These are phyloP conservation scores for Porites rus DNA, from an alignment of 92 coral and sea anemone species.

Conservation along the genomic window DNA sequence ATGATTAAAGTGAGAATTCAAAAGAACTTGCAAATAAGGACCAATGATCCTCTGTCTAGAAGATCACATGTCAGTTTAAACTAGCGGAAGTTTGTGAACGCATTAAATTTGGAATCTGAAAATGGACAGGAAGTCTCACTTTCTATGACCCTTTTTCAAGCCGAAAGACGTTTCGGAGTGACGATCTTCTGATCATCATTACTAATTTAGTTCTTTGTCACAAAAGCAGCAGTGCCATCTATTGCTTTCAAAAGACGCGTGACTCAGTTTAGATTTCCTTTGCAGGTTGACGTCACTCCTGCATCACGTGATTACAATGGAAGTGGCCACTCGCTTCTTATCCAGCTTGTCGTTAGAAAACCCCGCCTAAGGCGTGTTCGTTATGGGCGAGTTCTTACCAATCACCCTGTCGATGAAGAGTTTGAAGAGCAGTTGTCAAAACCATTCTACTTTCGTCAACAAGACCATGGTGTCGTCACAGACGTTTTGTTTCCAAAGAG, in stretches of 20 bases:
- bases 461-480: constrained; percentile 75
- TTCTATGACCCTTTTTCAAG: no score
- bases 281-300: constrained; percentile 75
- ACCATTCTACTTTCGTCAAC: constrained; percentile 89
- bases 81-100: no score
- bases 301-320: constrained; percentile 63
- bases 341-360: constrained; percentile 76
- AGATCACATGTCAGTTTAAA: no score
- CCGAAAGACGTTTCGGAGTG: no score
- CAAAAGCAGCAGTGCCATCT: no score
- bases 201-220: no score
- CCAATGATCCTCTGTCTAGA: no score
- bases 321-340: constrained; percentile 44
- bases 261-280: neutral
- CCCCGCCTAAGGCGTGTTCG: constrained; percentile 88
- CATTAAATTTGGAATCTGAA: no score
- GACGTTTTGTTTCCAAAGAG: constrained; percentile 72
- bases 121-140: no score
- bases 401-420: constrained; percentile 90
- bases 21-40: no score
- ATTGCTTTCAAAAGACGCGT: neutral
- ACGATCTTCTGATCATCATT: no score
- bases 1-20: no score
- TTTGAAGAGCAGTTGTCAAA: constrained; percentile 90
- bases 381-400: constrained; percentile 62